Evolutionary conservation across 2,797 vertebrate species (phyloP).

Genomic region (Natrix natrix): DNA sequence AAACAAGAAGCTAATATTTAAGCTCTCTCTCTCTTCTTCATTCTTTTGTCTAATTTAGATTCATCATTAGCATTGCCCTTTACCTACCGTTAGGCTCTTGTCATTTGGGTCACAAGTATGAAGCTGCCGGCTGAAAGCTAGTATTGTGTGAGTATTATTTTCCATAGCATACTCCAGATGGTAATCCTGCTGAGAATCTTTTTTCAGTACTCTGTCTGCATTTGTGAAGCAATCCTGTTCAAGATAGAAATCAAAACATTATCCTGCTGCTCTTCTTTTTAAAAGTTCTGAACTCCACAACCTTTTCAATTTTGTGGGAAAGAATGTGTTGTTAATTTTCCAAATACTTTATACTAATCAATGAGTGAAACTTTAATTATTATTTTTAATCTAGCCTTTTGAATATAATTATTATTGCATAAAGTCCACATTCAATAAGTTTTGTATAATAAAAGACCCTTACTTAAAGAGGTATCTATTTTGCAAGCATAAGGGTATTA

Average conservation of each 20-base stretch:
- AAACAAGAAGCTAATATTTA: not conserved
- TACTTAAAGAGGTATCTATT: not conserved
- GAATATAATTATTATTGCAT: not conserved
- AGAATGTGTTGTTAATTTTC: not conserved
- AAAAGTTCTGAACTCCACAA: conserved; percentile 8
- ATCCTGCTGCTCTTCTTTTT: conserved; percentile 1
- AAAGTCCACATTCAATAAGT: not conserved
- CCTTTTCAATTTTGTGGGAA: not conserved
- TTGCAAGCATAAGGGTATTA: not conserved
- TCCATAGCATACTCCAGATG: conserved; percentile 82
- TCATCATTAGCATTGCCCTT: conserved; percentile 19
- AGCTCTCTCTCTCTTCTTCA: not conserved
- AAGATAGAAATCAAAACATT: conserved; percentile 35
- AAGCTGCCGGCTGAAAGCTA: conserved; percentile 80
- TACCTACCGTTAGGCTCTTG: conserved; percentile 83
- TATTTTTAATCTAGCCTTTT: not conserved
- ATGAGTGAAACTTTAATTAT: not conserved
- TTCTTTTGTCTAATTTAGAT: not conserved
- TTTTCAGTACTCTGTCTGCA: conserved; percentile 75
- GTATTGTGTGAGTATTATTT: conserved; percentile 81
- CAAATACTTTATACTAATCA: not conserved
- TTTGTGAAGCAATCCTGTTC: conserved; percentile 84
- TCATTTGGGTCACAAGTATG: conserved; percentile 82
- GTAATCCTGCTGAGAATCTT: conserved; percentile 81
- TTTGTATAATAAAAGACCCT: not conserved